Evolutionary conservation across 2,113 vertebrate genomes (phyloP).

Genomic region (Platanista minor): DNA sequence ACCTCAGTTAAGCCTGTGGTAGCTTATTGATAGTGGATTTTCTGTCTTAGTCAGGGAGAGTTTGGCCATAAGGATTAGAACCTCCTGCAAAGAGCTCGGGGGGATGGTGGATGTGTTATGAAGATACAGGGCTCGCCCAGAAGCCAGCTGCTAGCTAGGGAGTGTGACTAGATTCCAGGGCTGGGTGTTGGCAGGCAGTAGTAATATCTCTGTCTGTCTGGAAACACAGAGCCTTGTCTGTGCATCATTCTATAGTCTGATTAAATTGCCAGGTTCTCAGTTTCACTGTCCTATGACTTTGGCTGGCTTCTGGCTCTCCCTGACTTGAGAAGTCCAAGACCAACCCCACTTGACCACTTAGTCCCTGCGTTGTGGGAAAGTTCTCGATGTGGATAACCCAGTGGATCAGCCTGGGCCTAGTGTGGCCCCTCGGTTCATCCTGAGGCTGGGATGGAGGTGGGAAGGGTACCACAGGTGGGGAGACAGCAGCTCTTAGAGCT

Average conservation of each 20-base stretch:
- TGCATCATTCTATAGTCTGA: background rate
- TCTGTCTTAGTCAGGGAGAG: background rate
- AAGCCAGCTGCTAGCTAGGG: background rate
- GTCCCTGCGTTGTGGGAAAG: background rate
- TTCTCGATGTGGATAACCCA: background rate
- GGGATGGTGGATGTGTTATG: too few relatives aligned
- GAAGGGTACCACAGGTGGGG: too few relatives aligned
- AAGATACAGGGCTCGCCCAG: background rate
- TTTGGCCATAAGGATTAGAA: background rate
- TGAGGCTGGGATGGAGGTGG: background rate
- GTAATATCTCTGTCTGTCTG: background rate
- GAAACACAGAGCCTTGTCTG: background rate
- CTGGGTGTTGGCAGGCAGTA: background rate
- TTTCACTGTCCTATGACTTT: background rate
- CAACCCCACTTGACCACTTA: background rate
- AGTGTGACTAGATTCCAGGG: background rate
- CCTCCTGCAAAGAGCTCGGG: background rate
- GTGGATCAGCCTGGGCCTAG: background rate
- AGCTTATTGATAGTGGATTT: background rate
- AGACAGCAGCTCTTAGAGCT: background rate
- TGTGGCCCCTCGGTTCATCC: background rate
- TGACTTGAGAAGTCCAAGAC: background rate
- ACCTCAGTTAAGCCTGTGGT: background rate
- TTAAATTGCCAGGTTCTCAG: background rate
- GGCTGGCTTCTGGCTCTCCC: background rate